A percentile compares a stretch with the other conserved stretches of the same genome.
These are phyloP conservation scores for Samia ricini DNA, from an alignment of 1,140 invertebrate genomes.

Conservation along the genomic window DNA sequence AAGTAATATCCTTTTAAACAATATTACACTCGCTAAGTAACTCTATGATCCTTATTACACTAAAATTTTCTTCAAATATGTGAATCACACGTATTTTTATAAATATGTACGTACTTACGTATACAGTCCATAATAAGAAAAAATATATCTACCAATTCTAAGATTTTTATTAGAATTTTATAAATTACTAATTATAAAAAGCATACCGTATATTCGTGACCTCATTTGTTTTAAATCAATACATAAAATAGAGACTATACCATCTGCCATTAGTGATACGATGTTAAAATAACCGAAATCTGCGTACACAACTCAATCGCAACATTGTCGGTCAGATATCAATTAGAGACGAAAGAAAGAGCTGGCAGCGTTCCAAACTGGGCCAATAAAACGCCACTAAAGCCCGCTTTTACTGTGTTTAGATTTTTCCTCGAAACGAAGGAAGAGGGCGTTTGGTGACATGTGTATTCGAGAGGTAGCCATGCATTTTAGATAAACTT, in stretches of 20 bases:
- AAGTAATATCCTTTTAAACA: too few relatives aligned
- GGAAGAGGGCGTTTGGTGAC: conserved; percentile 21
- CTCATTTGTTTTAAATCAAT: not conserved
- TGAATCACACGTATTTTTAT: too few relatives aligned
- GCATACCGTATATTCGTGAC: not conserved
- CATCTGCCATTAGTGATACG: not conserved
- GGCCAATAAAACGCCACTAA: conserved; percentile 65
- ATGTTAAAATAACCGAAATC: conserved; percentile 6
- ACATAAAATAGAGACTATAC: not conserved
- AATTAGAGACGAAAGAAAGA: conserved; percentile 58
- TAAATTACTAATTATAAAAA: not conserved
- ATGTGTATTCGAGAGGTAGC: conserved; percentile 39
- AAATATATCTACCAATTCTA: not conserved
- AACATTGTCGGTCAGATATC: conserved; percentile 60
- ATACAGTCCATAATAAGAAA: too few relatives aligned
- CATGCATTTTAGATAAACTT: conserved; percentile 22
- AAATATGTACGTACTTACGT: too few relatives aligned
- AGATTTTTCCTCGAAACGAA: conserved; percentile 47
- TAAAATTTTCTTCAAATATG: too few relatives aligned
- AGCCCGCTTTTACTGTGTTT: conserved; percentile 61
- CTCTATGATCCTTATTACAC: too few relatives aligned
- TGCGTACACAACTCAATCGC: conserved; percentile 10
- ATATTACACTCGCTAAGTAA: too few relatives aligned
- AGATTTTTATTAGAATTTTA: not conserved
- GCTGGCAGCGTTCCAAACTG: conserved; percentile 59